A percentile compares a stretch with the other conserved stretches of the same genome.
Conservation (phyloP, 1,140 invertebrate genomes). For the Meloidogyne hapla region DNA sequence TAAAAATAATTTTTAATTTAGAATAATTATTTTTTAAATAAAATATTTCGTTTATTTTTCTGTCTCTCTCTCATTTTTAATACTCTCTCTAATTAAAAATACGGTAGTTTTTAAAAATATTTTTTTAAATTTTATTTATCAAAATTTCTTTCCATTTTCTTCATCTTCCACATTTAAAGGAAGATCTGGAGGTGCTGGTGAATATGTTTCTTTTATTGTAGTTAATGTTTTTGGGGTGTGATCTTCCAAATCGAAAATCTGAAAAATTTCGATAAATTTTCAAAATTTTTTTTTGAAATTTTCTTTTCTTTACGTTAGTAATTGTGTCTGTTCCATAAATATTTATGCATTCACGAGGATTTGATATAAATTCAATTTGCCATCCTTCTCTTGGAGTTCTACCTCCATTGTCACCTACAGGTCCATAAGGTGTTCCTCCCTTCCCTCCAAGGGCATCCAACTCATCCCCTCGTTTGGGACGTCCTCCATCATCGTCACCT, state of each 20-base stretch:
- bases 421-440: background rate
- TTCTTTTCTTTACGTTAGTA: slow-evolving; percentile 49
- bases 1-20: too few relatives aligned
- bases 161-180: slow-evolving; percentile 12
- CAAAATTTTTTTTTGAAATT: slow-evolving; percentile 23
- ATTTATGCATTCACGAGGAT: slow-evolving; percentile 61
- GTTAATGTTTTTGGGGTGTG: slow-evolving; percentile 43
- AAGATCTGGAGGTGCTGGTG: slow-evolving; percentile 29
- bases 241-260: slow-evolving; percentile 40
- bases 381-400: slow-evolving; percentile 51
- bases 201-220: slow-evolving; percentile 38
- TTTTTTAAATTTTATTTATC: too few relatives aligned
- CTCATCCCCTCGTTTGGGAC: background rate
- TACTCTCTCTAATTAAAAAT: background rate
- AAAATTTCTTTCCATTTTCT: background rate
- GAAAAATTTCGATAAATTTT: background rate
- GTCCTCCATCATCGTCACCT: background rate
- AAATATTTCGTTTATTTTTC: too few relatives aligned
- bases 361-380: slow-evolving; percentile 58
- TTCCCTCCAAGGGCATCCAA: background rate
- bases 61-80: background rate
- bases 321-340: slow-evolving; percentile 62
- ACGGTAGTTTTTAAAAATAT: background rate
- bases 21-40: too few relatives aligned
- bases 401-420: slow-evolving; percentile 1